Percentiles rank a stretch among this genome's conserved stretches.
phyloP scores from a whole-genome alignment of 2,888 invertebrate species.

The Biston stratarius region DNA sequence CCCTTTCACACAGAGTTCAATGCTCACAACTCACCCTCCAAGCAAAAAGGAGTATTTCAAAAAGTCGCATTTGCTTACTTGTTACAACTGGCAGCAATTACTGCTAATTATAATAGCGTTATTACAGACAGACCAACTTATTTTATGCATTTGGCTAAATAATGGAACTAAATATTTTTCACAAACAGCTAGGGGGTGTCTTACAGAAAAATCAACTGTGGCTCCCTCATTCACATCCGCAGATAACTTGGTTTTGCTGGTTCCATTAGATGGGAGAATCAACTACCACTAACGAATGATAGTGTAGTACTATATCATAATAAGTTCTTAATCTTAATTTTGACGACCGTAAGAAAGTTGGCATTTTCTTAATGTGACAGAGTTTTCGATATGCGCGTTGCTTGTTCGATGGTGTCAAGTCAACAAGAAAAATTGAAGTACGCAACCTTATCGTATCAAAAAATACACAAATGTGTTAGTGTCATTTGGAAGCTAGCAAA shows the following conservation, averaged over 20 bases:
- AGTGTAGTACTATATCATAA: slow-evolving; percentile 17
- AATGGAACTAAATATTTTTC: neutral
- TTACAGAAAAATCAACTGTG: neutral
- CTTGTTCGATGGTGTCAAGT: slow-evolving; percentile 12
- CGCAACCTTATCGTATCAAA: slow-evolving; percentile 13
- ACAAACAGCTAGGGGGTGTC: neutral
- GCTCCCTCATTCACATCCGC: neutral
- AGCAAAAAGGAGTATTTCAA: slow-evolving; percentile 42
- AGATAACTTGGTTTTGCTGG: neutral
- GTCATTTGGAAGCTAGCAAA: neutral
- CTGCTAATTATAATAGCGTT: slow-evolving; percentile 72
- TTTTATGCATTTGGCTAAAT: neutral
- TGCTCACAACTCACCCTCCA: slow-evolving; percentile 37
- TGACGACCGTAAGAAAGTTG: neutral
- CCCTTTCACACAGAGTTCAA: slow-evolving; percentile 38
- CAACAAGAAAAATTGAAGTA: slow-evolving; percentile 2
- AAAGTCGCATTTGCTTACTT: slow-evolving; percentile 46
- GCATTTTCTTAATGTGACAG: neutral
- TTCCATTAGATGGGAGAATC: slow-evolving; percentile 59
- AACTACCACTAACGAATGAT: slow-evolving; percentile 21
- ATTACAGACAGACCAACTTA: slow-evolving; percentile 50
- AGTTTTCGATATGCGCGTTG: slow-evolving; percentile 3
- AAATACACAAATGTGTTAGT: neutral
- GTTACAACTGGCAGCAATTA: slow-evolving; percentile 63
- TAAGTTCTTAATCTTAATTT: neutral